Conservation (phyloP, 2,113 vertebrate species). For the Proteles cristata region DNA sequence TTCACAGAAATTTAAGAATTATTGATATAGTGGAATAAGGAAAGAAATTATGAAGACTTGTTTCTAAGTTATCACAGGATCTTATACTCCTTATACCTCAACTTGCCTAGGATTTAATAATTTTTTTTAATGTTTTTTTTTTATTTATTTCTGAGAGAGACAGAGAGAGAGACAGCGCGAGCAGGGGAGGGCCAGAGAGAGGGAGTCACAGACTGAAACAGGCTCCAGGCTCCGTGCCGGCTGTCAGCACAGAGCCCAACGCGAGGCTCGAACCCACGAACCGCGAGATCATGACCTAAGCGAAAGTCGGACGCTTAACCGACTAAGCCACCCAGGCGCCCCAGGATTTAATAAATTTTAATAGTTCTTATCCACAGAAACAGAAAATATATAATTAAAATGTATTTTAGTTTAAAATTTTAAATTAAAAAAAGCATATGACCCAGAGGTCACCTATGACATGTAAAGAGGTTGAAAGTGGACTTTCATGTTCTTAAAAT, state of each 20-base stretch:
- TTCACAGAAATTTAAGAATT: background rate
- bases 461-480: background rate
- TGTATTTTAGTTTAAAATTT: background rate
- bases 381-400: background rate
- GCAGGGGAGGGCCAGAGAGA: no score
- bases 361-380: background rate
- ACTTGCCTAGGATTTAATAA: background rate
- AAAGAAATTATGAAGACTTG: background rate
- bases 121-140: no score
- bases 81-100: background rate
- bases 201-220: no score
- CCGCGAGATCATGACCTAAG: no score
- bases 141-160: no score
- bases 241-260: no score
- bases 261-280: no score
- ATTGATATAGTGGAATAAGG: background rate
- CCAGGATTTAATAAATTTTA: background rate
- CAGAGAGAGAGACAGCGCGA: no score
- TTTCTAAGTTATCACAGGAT: background rate
- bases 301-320: no score
- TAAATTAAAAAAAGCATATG: background rate
- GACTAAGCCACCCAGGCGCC: no score
- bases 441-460: background rate
- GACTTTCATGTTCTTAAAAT: background rate
- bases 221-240: no score